Percentiles rank a stretch among this genome's conserved stretches.
These are phyloP conservation scores for Lasiurus borealis DNA, from an alignment of 2,113 vertebrate species.

Conservation along the genomic window DNA sequence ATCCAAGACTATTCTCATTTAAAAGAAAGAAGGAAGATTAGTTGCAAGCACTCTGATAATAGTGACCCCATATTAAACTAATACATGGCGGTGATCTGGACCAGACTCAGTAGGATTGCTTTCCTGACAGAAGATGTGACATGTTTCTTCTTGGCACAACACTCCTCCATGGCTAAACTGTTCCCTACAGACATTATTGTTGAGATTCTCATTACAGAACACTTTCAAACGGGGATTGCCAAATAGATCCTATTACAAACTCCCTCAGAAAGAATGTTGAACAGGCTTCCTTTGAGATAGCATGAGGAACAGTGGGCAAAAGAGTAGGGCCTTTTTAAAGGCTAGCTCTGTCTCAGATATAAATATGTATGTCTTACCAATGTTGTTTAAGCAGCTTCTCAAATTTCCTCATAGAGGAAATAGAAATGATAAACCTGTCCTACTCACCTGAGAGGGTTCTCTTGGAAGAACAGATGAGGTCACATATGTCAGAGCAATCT, in stretches of 20 bases:
- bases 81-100: background rate
- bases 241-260: background rate
- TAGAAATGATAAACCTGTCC: background rate
- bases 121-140: background rate
- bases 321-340: background rate
- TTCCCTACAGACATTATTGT: background rate
- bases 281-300: background rate
- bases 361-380: background rate
- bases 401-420: background rate
- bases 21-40: background rate
- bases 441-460: too few species aligned
- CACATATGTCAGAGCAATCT: accelerated
- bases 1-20: background rate
- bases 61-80: background rate
- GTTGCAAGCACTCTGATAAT: background rate
- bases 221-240: background rate
- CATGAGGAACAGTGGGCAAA: too few species aligned
- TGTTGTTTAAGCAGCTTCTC: background rate
- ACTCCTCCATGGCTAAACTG: background rate
- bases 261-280: background rate
- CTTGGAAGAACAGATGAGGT: background rate
- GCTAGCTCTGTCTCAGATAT: background rate
- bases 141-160: background rate
- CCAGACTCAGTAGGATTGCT: background rate
- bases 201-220: background rate